These are phyloP conservation scores for Bemisia tabaci DNA, from an alignment of 1,140 invertebrate genomes.

Conservation along the genomic window DNA sequence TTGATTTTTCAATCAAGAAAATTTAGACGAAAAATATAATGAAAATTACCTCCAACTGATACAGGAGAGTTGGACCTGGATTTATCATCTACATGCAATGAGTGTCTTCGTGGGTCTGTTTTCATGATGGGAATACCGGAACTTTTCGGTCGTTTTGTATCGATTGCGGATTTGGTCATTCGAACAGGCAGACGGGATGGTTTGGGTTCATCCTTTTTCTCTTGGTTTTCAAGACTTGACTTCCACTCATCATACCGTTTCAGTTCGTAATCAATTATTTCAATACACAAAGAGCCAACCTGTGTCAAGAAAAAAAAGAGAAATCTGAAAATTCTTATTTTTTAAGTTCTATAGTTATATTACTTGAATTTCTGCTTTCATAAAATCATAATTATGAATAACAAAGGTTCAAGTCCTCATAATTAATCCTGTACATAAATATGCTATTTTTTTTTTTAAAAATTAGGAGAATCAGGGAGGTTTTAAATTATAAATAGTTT, in stretches of 20 bases:
- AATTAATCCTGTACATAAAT: slow-evolving; percentile 3
- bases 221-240: slow-evolving; percentile 60
- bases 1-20: too few relatives aligned
- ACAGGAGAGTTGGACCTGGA: neutral
- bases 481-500: too few relatives aligned
- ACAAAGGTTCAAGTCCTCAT: slow-evolving; percentile 9
- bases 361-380: neutral
- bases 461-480: too few relatives aligned
- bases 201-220: slow-evolving; percentile 15
- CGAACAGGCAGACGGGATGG: slow-evolving; percentile 21
- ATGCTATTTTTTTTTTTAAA: too few relatives aligned
- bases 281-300: slow-evolving; percentile 91
- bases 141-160: slow-evolving; percentile 11
- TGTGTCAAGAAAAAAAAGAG: slow-evolving; percentile 31
- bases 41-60: neutral
- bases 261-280: slow-evolving; percentile 88
- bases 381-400: slow-evolving; percentile 23
- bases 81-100: neutral
- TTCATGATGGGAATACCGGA: slow-evolving; percentile 3
- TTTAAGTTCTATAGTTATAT: too few relatives aligned
- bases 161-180: slow-evolving; percentile 9
- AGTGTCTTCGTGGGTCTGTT: neutral
- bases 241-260: slow-evolving; percentile 86
- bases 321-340: too few relatives aligned
- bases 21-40: too few relatives aligned